Evolutionary conservation across 2,113 vertebrate genomes (phyloP).

Genomic region (human (Homo sapiens)): DNA sequence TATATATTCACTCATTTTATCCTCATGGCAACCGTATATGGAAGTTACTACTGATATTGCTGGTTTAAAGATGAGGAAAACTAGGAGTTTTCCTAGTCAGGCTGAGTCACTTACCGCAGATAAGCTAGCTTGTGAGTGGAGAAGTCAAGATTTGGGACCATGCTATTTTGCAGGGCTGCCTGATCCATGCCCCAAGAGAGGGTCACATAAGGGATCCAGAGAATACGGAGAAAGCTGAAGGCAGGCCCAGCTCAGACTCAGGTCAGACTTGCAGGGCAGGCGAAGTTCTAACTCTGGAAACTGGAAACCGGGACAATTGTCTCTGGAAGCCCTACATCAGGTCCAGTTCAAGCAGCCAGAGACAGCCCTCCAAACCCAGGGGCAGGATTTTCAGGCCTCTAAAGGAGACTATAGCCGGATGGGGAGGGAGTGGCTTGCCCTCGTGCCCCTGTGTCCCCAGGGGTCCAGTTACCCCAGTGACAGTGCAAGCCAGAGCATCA

Average conservation of each 20-base stretch:
- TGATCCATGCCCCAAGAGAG: neutral
- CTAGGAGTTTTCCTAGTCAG: neutral
- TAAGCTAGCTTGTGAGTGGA: neutral
- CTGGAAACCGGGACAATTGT: neutral
- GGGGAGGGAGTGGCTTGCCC: neutral
- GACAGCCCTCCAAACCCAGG: neutral
- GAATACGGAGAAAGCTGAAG: neutral
- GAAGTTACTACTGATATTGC: neutral
- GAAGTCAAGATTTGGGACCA: no score
- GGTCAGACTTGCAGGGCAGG: neutral
- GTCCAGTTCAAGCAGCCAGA: neutral
- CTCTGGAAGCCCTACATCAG: neutral
- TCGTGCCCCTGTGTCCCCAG: accelerated
- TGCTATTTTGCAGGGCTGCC: neutral
- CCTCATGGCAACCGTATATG: no score
- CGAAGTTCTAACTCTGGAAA: neutral
- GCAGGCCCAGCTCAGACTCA: neutral
- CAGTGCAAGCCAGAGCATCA: neutral
- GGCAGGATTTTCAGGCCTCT: neutral
- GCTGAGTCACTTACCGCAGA: neutral
- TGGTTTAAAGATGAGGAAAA: neutral
- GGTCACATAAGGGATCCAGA: neutral
- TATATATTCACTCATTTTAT: neutral
- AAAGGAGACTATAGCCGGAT: neutral
- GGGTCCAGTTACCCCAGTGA: neutral